phyloP scores from a whole-genome alignment of 2,888 invertebrate genomes.

The Epinotia nisella region DNA sequence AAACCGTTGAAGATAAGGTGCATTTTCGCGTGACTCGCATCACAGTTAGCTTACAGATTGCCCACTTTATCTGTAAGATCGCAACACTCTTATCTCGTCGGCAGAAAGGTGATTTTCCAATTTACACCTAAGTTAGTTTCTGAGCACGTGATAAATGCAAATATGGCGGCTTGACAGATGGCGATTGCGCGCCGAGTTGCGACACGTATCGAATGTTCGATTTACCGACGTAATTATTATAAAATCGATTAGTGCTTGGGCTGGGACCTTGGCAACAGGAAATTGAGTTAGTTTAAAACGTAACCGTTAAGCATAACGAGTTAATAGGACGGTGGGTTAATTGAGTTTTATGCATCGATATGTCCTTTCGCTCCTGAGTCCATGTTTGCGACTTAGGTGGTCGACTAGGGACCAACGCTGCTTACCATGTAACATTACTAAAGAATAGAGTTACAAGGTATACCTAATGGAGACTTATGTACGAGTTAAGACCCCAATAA shows the following conservation, averaged over 20 bases:
- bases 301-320: slow-evolving; percentile 36
- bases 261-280: slow-evolving; percentile 42
- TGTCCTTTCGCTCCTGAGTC: slow-evolving; percentile 4
- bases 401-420: neutral
- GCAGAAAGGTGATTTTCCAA: slow-evolving; percentile 8
- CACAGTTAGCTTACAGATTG: neutral
- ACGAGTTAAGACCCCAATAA: neutral
- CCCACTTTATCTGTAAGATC: neutral
- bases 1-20: neutral
- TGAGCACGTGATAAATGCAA: slow-evolving; percentile 46
- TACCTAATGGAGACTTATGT: neutral
- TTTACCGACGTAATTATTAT: slow-evolving; percentile 44
- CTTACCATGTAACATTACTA: neutral
- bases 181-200: slow-evolving; percentile 48
- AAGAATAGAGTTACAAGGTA: neutral
- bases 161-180: slow-evolving; percentile 43
- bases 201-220: slow-evolving; percentile 48
- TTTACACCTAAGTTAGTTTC: slow-evolving; percentile 10
- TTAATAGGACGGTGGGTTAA: slow-evolving; percentile 24
- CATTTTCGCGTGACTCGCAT: neutral
- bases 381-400: slow-evolving; percentile 6
- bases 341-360: slow-evolving; percentile 19
- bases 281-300: slow-evolving; percentile 39
- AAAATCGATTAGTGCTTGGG: slow-evolving; percentile 35
- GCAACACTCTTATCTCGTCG: slow-evolving; percentile 2